Evolutionary conservation across 2,113 vertebrate genomes (phyloP).

Genomic region (Eclectus roratus): DNA sequence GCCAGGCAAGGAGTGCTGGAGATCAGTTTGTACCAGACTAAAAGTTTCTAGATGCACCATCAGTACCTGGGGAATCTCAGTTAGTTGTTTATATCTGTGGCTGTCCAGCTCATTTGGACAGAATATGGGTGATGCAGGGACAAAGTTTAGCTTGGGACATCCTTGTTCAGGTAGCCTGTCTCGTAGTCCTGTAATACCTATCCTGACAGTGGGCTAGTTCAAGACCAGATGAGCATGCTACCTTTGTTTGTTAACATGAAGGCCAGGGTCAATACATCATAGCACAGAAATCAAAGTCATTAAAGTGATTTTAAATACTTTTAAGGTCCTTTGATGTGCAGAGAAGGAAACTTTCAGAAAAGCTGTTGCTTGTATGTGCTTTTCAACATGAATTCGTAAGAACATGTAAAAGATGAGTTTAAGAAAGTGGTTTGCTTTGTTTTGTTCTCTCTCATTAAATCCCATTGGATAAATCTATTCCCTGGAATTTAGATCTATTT

Average conservation of each 20-base stretch:
- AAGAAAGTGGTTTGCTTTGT: not conserved
- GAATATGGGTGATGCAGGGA: not conserved
- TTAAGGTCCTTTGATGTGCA: not conserved
- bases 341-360: not conserved
- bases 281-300: not conserved
- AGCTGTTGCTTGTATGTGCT: not conserved
- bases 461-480: not conserved
- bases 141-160: not conserved
- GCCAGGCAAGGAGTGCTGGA: not conserved
- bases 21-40: not conserved
- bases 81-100: not conserved
- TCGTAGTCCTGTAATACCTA: not conserved
- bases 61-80: not conserved
- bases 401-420: not conserved
- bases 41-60: not conserved
- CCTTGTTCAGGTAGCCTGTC: not conserved
- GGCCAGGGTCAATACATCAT: not conserved
- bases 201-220: not conserved
- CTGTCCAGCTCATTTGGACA: not conserved
- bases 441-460: not conserved
- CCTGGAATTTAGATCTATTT: not conserved
- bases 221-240: accelerated
- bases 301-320: not conserved
- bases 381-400: not conserved
- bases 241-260: not conserved